Base-by-base conservation (phyloP, 1,140 invertebrate genomes). In the Diorhabda carinulata region DNA sequence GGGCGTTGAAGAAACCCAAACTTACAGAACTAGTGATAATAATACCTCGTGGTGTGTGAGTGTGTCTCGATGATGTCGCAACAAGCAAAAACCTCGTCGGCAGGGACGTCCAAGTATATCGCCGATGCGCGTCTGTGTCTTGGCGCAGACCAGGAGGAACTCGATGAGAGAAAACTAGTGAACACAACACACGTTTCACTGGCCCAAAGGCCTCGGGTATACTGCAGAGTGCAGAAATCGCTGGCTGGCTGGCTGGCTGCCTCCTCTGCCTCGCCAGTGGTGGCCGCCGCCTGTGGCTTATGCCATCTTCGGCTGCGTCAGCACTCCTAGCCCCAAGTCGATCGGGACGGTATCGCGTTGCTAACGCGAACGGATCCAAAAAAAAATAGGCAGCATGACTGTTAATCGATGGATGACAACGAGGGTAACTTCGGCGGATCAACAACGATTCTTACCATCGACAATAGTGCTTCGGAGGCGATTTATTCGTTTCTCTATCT, bases 151-250 rank as follows among this genome's bases (percentile, higher is more conserved):
- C 63, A 64, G 63, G 52, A 64, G 63, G 63, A 45, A 43, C 25
- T 45, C 47, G 45, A 64, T 56, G 47, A 52, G 47, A 52, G 6
- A 8, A 52, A 52, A 52, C 47, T 52, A 52, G 47, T 8, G 47
- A 52, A 52, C 6, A 40, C 4, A 10, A 61, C 59, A 61, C 59
- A 61, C 59, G 59, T 61, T 43, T 61, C 40, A 41, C 57, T n/a
- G 65, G 43, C 65, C 57, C 57, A 59, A 67, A 59, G 57, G 41
- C 61, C 61, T 45, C 25, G 65, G 43, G 65, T 60, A 44, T 60
- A 67, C 65, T 67, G 65, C 64, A 61, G 59, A 61, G 25, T 61
- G 59, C 59, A 65, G 64, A 65, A 65, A 65, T 65, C 64, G 64
- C 40, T 57, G 64, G 59, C 59, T 41, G 47, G 47, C 47, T n/a